Percentiles rank a stretch among this genome's conserved stretches.
phyloP scores from a whole-genome alignment of 2,888 invertebrate genomes.

The Holacanthella duospinosa region DNA sequence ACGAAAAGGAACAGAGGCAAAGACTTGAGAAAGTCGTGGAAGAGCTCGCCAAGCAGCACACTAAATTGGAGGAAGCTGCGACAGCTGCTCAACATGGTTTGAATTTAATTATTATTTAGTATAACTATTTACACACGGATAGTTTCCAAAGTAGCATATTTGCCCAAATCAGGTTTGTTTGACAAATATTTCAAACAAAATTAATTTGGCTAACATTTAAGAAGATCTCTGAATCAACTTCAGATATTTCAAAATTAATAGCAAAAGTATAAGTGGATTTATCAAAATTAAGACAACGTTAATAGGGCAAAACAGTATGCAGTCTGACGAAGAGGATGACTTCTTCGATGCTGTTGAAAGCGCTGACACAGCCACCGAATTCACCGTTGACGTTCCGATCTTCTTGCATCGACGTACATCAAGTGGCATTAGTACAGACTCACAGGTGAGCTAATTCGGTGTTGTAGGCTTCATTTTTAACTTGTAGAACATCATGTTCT shows the following conservation, averaged over 20 bases:
- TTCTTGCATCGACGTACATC: slow-evolving; percentile 40
- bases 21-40: slow-evolving; percentile 93
- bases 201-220: too few relatives aligned
- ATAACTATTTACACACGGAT: too few relatives aligned
- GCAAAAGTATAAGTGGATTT: too few relatives aligned
- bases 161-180: too few relatives aligned
- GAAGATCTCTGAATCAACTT: too few relatives aligned
- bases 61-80: slow-evolving; percentile 82
- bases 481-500: background rate
- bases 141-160: too few relatives aligned
- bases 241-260: too few relatives aligned
- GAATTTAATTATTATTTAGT: too few relatives aligned
- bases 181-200: too few relatives aligned
- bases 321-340: slow-evolving; percentile 51
- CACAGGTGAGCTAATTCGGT: slow-evolving; percentile 37
- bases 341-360: slow-evolving; percentile 54
- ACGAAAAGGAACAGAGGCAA: slow-evolving; percentile 87
- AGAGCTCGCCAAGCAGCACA: slow-evolving; percentile 92
- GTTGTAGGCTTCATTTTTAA: background rate
- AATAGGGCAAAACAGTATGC: slow-evolving; percentile 37
- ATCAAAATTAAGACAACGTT: too few relatives aligned
- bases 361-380: slow-evolving; percentile 26
- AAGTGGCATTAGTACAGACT: slow-evolving; percentile 39
- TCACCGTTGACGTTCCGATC: slow-evolving; percentile 37
- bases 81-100: slow-evolving; percentile 23